These are phyloP conservation scores for Piscicola geometra DNA, from an alignment of 2,888 invertebrate species.

Conservation along the genomic window DNA sequence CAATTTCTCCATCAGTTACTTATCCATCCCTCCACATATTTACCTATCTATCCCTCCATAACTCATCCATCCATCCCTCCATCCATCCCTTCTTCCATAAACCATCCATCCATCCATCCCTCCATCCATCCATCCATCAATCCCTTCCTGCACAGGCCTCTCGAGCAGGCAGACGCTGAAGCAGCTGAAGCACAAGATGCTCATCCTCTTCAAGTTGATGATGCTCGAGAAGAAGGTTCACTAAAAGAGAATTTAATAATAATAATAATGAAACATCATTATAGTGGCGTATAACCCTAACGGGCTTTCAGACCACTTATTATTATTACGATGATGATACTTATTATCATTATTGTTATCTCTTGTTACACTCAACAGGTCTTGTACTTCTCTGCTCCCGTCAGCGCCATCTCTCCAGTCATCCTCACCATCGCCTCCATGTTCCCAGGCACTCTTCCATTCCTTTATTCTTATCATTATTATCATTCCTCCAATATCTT, in stretches of 20 bases:
- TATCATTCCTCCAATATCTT: too few species aligned
- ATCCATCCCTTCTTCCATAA: too few species aligned
- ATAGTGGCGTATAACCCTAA: not conserved
- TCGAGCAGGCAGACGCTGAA: constrained; percentile 75
- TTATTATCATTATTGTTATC: too few species aligned
- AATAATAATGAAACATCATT: not conserved
- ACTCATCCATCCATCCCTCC: too few species aligned
- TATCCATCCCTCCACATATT: too few species aligned
- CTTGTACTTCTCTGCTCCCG: constrained; percentile 86
- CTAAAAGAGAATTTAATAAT: not conserved
- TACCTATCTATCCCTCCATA: too few species aligned
- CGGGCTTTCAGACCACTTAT: not conserved
- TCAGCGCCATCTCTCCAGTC: constrained; percentile 77
- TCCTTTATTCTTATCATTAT: not conserved
- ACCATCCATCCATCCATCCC: not conserved
- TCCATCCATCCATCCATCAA: not conserved
- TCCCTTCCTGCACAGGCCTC: constrained; percentile 65
- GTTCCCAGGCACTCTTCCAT: constrained; percentile 65
- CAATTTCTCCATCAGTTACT: too few species aligned
- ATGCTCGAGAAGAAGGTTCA: constrained; percentile 69
- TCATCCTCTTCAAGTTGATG: constrained; percentile 84
- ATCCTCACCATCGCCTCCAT: constrained; percentile 82
- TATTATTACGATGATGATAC: not conserved
- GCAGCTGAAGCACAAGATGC: constrained; percentile 82
- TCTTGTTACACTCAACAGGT: too few species aligned